phyloP scores from a whole-genome alignment of 2,888 invertebrate species.

The Disparrhopalites patrizii region DNA sequence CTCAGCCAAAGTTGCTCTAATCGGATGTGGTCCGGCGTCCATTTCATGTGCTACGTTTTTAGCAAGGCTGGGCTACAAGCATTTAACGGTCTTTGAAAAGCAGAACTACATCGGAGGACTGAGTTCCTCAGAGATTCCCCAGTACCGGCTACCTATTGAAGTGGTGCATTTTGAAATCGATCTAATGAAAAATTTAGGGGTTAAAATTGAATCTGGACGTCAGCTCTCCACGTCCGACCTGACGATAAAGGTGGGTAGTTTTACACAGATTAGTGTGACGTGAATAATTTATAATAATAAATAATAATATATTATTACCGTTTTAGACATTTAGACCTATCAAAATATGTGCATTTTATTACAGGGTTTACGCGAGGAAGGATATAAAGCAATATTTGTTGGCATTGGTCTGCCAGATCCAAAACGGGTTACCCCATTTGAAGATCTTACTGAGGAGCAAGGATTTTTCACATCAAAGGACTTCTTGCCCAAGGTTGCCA shows the following conservation, averaged over 20 bases:
- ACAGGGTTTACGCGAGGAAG: constrained; percentile 64
- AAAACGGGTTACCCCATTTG: constrained; percentile 72
- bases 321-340: not conserved
- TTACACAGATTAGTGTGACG: too few species aligned
- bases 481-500: constrained; percentile 82
- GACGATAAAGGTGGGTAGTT: constrained; percentile 65
- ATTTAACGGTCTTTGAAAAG: constrained; percentile 90
- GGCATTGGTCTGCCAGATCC: constrained; percentile 89
- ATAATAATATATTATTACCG: not conserved
- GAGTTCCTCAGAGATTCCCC: constrained; percentile 93
- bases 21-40: constrained; percentile 96
- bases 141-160: constrained; percentile 88
- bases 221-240: constrained; percentile 67
- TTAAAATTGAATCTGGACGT: constrained; percentile 74
- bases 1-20: constrained; percentile 69
- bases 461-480: constrained; percentile 95
- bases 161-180: constrained; percentile 91
- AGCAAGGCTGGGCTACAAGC: constrained; percentile 83
- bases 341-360: too few species aligned
- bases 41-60: constrained; percentile 95
- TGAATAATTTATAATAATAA: too few species aligned
- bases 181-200: constrained; percentile 86
- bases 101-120: constrained; percentile 82
- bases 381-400: constrained; percentile 74
- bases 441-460: constrained; percentile 66